Percentiles rank a stretch among this genome's conserved stretches.
Conservation (phyloP, 2,113 vertebrate species). For the Ibidorhyncha struthersii region DNA sequence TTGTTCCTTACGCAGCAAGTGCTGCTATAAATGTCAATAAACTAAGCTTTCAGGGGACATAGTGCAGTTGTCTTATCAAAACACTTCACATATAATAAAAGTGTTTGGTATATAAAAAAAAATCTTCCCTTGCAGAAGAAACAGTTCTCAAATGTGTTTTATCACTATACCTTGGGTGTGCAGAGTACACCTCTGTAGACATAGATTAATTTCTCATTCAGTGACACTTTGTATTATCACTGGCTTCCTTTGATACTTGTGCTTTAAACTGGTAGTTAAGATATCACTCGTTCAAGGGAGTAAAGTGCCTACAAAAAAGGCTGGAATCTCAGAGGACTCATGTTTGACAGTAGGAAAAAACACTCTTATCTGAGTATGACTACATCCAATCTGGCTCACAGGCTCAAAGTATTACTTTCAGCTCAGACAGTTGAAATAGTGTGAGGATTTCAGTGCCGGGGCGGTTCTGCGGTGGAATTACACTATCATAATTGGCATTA, state of each 20-base stretch:
- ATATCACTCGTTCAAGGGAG: conserved; percentile 2
- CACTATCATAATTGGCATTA: not conserved
- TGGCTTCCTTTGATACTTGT: conserved; percentile 30
- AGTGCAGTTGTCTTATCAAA: conserved; percentile 41
- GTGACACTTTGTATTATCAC: conserved; percentile 6
- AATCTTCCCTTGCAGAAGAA: not conserved
- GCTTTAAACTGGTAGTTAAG: conserved; percentile 44
- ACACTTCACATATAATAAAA: conserved; percentile 24
- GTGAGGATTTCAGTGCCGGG: not conserved
- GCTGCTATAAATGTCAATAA: not conserved
- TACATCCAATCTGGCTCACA: not conserved
- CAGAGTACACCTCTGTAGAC: not conserved
- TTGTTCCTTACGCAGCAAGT: not conserved
- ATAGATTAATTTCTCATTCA: conserved; percentile 41
- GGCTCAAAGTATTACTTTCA: not conserved
- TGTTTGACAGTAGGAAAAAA: conserved; percentile 11
- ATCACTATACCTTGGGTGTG: not conserved
- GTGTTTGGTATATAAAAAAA: not conserved
- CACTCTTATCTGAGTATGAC: not conserved
- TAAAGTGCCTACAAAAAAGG: conserved; percentile 8
- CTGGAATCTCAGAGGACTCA: not conserved
- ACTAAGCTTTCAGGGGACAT: conserved; percentile 2
- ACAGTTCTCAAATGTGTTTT: conserved; percentile 20
- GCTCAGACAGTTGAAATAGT: not conserved
- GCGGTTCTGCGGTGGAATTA: not conserved